A percentile compares a stretch with the other conserved stretches of the same genome.
These are phyloP conservation scores for Pangasianodon gigas DNA, from an alignment of 2,113 vertebrate species.

Conservation along the genomic window DNA sequence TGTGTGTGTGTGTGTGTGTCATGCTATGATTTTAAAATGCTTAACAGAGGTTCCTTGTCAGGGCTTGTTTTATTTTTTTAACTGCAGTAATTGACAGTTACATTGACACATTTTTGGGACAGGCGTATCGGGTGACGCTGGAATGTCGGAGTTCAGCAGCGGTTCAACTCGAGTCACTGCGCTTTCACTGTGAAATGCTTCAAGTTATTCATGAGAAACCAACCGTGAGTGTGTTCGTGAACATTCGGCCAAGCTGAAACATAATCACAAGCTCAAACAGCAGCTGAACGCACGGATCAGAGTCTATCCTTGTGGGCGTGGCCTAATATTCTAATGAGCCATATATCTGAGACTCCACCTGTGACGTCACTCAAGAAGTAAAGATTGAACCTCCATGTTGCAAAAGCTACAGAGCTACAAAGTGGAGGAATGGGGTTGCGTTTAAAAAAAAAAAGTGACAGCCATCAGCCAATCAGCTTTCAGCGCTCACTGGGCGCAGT, in stretches of 20 bases:
- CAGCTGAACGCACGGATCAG: background rate
- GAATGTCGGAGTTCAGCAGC: background rate
- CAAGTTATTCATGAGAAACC: background rate
- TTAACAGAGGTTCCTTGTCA: background rate
- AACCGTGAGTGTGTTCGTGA: background rate
- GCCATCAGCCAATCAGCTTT: background rate
- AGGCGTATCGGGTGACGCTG: background rate
- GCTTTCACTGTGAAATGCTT: background rate
- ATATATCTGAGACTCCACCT: background rate
- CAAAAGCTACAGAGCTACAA: too few species aligned
- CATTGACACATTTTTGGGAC: background rate
- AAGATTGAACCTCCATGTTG: background rate
- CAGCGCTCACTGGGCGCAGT: background rate
- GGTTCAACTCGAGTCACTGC: background rate
- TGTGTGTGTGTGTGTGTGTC: background rate
- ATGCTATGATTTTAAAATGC: background rate
- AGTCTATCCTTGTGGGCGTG: background rate
- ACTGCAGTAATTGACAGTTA: background rate
- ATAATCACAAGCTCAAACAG: background rate
- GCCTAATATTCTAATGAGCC: background rate
- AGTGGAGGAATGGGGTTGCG: too few species aligned
- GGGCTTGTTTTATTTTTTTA: conserved; percentile 2
- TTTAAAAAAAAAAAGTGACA: too few species aligned
- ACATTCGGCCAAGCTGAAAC: background rate
- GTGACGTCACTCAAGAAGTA: background rate